Percentiles rank a stretch among this genome's conserved stretches.
Evolutionary conservation across 1,140 invertebrate genomes (phyloP).

Genomic region (Papilio polytes): DNA sequence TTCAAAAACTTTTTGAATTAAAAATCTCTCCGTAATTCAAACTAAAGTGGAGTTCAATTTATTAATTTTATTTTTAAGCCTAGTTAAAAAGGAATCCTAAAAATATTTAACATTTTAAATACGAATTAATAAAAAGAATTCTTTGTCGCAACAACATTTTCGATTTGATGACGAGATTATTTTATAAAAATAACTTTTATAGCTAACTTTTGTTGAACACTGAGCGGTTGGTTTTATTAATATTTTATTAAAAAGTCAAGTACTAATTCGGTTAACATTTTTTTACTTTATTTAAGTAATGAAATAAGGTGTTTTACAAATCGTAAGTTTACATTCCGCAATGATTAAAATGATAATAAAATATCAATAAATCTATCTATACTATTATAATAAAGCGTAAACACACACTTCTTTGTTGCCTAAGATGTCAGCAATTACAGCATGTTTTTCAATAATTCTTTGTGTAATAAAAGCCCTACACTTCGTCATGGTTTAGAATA

Average conservation of each 20-base stretch:
- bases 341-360: conserved; percentile 12
- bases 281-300: background rate
- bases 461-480: too few relatives aligned
- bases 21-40: background rate
- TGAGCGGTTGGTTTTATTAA: background rate
- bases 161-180: background rate
- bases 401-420: too few relatives aligned
- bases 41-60: conserved; percentile 5
- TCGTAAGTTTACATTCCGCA: background rate
- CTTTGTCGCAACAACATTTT: background rate
- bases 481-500: too few relatives aligned
- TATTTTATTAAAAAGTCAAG: background rate
- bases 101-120: background rate
- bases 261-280: background rate
- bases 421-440: too few relatives aligned
- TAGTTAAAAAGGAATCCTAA: background rate
- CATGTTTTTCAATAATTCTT: too few relatives aligned
- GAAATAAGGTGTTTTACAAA: background rate
- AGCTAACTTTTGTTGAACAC: background rate
- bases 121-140: background rate
- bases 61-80: background rate
- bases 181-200: background rate
- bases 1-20: background rate
- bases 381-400: too few relatives aligned
- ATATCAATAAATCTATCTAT: conserved; percentile 42